Evolutionary conservation across 2,797 vertebrate genomes (phyloP).

Genomic region (Tenualosa thibaudeaui): DNA sequence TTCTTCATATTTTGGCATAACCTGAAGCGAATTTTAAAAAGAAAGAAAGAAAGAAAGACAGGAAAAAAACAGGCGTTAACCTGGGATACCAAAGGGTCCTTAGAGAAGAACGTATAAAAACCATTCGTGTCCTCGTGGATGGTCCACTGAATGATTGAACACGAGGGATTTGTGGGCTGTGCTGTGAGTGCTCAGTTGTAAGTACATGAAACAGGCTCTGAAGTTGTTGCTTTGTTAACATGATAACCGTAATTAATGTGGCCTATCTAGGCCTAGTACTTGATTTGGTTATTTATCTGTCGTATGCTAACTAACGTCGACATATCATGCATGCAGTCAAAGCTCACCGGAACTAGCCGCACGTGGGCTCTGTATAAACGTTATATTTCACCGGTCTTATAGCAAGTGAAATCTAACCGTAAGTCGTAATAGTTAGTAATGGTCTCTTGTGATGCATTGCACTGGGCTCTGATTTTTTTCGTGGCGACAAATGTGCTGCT

Average conservation of each 20-base stretch:
- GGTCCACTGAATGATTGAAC: not conserved
- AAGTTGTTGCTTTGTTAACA: too few relatives aligned
- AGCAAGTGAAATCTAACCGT: not conserved
- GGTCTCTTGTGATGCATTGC: constrained; percentile 71
- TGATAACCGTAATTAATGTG: too few relatives aligned
- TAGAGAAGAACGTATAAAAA: constrained; percentile 28
- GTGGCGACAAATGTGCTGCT: constrained; percentile 62
- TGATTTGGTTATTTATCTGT: too few relatives aligned
- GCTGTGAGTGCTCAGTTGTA: not conserved
- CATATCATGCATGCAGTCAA: too few relatives aligned
- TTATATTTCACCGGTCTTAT: too few relatives aligned
- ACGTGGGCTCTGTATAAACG: too few relatives aligned
- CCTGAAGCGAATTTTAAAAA: too few relatives aligned
- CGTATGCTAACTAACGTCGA: too few relatives aligned
- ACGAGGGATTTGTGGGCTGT: not conserved
- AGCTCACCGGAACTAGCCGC: too few relatives aligned
- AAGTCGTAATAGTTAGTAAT: not conserved
- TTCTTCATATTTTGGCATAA: too few relatives aligned
- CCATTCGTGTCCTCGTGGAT: not conserved
- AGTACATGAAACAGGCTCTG: not conserved
- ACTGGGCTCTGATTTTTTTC: constrained; percentile 67
- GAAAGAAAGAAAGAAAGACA: too few relatives aligned
- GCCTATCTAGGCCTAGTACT: too few relatives aligned
- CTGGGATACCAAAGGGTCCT: constrained; percentile 40
- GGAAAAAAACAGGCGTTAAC: not conserved